Conservation (phyloP, 2,888 invertebrate genomes). For the Allacma fusca region DNA sequence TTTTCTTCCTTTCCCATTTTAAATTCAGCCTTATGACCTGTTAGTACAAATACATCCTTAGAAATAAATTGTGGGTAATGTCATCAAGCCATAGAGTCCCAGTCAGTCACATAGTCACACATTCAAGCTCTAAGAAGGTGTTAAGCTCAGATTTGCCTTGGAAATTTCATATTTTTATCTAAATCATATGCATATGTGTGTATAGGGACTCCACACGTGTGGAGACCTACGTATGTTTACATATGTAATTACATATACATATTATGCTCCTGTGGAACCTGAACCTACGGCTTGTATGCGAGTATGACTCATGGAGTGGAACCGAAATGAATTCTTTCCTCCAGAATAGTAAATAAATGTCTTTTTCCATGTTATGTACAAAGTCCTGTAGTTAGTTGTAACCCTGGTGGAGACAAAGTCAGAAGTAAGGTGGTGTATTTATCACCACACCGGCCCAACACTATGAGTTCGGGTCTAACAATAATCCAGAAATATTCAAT, state of each 20-base stretch:
- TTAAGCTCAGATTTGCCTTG: slow-evolving; percentile 28
- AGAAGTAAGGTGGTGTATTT: no score
- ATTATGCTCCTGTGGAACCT: no score
- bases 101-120: slow-evolving; percentile 17
- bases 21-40: slow-evolving; percentile 12
- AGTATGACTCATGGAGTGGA: background rate
- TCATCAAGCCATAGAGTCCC: slow-evolving; percentile 22
- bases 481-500: no score
- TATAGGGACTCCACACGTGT: background rate
- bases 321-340: background rate
- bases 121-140: slow-evolving; percentile 18
- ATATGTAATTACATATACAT: background rate
- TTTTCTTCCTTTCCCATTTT: background rate
- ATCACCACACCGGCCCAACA: no score
- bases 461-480: no score
- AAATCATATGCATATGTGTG: background rate
- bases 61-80: slow-evolving; percentile 28
- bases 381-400: background rate
- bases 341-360: background rate
- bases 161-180: slow-evolving; percentile 23
- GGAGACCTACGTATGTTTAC: background rate
- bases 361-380: background rate
- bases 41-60: slow-evolving; percentile 3
- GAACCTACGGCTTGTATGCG: no score
- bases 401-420: no score